phyloP scores from a whole-genome alignment of 30 jellyfish, hydroid and myxozoan species.

The Cassiopea andromeda region DNA sequence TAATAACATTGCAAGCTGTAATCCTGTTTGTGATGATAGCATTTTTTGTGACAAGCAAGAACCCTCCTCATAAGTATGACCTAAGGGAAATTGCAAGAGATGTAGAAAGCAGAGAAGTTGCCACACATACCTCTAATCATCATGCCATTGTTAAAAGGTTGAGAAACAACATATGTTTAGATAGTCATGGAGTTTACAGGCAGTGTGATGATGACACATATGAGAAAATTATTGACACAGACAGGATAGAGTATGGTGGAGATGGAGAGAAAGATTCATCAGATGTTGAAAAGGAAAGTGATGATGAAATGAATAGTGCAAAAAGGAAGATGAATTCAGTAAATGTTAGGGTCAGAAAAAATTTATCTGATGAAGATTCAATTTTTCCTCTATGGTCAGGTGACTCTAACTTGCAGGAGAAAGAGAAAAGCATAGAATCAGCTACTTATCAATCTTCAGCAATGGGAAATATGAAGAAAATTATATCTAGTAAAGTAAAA shows the following conservation, averaged over 20 bases:
- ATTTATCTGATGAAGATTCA: neutral
- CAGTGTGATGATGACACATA: slow-evolving; percentile 40
- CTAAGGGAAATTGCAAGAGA: slow-evolving; percentile 15
- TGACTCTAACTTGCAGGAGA: neutral
- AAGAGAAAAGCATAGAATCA: neutral
- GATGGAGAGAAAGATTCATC: neutral
- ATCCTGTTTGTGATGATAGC: slow-evolving; percentile 12
- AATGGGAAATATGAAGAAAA: slow-evolving; percentile 29
- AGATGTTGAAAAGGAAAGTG: neutral
- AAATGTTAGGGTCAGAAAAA: neutral
- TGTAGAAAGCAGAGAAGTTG: slow-evolving; percentile 15
- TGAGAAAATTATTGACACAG: neutral
- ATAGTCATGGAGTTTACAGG: slow-evolving; percentile 52
- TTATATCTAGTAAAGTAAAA: slow-evolving; percentile 21
- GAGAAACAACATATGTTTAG: slow-evolving; percentile 35
- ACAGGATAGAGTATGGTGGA: neutral
- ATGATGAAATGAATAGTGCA: neutral
- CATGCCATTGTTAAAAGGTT: neutral
- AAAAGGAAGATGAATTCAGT: neutral
- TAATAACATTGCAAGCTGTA: slow-evolving; percentile 8
- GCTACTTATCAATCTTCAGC: slow-evolving; percentile 46
- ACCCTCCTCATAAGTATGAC: neutral
- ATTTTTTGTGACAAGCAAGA: neutral
- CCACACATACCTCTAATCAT: neutral
- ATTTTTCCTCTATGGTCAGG: neutral